Conservation (phyloP, 2,797 vertebrate species). For the Tachyglossus aculeatus region DNA sequence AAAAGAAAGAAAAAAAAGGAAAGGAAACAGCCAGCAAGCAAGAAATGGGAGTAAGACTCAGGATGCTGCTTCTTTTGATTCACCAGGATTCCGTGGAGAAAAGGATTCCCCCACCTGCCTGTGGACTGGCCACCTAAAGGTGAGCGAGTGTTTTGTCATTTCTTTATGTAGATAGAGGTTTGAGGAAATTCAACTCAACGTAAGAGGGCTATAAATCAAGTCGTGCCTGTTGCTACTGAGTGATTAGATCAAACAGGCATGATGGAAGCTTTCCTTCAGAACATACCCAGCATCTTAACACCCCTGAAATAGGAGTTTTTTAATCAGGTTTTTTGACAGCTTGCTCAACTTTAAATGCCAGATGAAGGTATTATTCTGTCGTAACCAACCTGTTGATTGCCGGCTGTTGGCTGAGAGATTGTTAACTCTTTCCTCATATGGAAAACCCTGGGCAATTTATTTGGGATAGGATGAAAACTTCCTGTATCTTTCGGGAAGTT, state of each 20-base stretch:
- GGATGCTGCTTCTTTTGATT: constrained; percentile 68
- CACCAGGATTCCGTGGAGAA: constrained; percentile 64
- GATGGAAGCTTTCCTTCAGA: constrained; percentile 53
- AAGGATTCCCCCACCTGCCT: constrained; percentile 69
- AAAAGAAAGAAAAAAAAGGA: constrained; percentile 45
- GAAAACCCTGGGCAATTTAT: constrained; percentile 32
- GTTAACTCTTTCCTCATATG: constrained; percentile 56
- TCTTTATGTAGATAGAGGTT: constrained; percentile 59
- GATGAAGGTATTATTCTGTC: constrained; percentile 57
- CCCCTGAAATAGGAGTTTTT: constrained; percentile 36
- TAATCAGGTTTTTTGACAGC: constrained; percentile 42
- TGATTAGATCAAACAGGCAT: constrained; percentile 54
- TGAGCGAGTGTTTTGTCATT: constrained; percentile 76
- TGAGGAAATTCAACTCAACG: constrained; percentile 49
- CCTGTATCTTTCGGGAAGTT: constrained; percentile 47
- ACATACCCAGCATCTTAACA: constrained; percentile 57
- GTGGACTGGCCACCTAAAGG: constrained; percentile 74
- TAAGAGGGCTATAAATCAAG: constrained; percentile 32
- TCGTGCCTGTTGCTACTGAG: constrained; percentile 35
- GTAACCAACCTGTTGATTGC: constrained; percentile 68
- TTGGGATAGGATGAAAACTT: constrained; percentile 15
- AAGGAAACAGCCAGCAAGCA: constrained; percentile 40
- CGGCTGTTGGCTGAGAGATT: constrained; percentile 44
- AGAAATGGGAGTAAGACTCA: constrained; percentile 66
- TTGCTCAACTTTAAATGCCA: constrained; percentile 50